Conservation (phyloP, 2,113 vertebrate species). For the Furnarius figulus region DNA sequence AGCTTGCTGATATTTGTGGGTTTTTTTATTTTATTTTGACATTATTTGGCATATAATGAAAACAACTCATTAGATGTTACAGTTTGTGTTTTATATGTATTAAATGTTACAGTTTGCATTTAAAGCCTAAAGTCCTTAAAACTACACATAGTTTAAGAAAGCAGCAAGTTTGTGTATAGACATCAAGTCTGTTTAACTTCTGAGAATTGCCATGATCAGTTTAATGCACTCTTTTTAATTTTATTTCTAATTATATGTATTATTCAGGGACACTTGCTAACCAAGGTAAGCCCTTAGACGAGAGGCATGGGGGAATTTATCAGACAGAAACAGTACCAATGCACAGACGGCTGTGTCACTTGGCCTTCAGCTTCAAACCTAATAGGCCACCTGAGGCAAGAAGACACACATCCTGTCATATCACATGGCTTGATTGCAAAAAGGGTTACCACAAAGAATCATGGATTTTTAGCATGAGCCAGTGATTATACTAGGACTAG, state of each 20-base stretch:
- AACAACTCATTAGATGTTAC: background rate
- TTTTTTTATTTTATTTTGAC: background rate
- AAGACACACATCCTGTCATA: background rate
- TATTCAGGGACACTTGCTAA: background rate
- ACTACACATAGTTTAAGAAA: background rate
- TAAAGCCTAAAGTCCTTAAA: background rate
- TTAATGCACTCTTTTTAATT: background rate
- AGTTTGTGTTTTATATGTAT: background rate
- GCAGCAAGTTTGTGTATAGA: rapidly evolving
- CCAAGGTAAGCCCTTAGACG: slow-evolving; percentile 3
- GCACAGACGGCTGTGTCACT: slow-evolving; percentile 2
- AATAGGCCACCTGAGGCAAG: slow-evolving; percentile 2
- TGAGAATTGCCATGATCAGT: background rate
- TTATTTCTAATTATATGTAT: background rate
- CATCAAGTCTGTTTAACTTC: background rate
- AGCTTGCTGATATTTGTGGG: background rate
- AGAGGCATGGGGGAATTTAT: background rate
- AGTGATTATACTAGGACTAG: background rate
- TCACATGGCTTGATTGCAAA: background rate
- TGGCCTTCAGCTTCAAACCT: slow-evolving; percentile 31
- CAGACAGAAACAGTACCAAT: background rate
- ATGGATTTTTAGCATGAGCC: background rate
- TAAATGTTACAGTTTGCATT: background rate
- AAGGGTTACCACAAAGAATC: background rate
- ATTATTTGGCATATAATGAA: background rate